phyloP scores from a whole-genome alignment of 2,113 vertebrate genomes.

The Sigmodon hispidus region DNA sequence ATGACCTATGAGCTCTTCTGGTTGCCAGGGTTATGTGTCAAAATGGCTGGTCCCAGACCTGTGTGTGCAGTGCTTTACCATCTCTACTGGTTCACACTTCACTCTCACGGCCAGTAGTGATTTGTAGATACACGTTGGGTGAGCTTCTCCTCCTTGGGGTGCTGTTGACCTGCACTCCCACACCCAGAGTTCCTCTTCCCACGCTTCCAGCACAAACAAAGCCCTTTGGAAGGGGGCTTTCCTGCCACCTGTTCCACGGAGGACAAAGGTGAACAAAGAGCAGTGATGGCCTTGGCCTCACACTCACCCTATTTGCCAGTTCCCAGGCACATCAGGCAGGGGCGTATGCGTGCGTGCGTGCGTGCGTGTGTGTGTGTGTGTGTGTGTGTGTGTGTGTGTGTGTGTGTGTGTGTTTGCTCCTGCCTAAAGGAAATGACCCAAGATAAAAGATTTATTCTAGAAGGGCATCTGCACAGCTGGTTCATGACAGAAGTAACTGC shows the following conservation, averaged over 20 bases:
- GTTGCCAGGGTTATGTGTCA: neutral
- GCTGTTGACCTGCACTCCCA: neutral
- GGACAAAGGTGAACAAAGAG: neutral
- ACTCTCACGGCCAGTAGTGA: neutral
- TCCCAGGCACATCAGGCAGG: neutral
- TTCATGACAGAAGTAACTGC: neutral
- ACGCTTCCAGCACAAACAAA: neutral
- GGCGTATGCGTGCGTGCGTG: no score
- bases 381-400: no score
- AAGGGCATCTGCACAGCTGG: neutral
- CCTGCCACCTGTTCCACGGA: neutral
- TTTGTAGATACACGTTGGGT: neutral
- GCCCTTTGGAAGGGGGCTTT: conserved; percentile 12
- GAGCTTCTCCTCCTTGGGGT: neutral
- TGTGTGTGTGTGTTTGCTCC: neutral
- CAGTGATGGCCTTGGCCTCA: neutral
- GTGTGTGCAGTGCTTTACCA: neutral
- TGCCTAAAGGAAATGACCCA: neutral
- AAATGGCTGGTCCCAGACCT: neutral
- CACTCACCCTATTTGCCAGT: neutral
- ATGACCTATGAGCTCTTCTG: neutral
- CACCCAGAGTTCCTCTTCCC: neutral
- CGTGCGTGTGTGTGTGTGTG: neutral
- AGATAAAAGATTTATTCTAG: neutral
- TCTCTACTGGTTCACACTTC: neutral